Conservation (phyloP, 2,888 invertebrate species). For the Ganaspis brasiliensis region DNA sequence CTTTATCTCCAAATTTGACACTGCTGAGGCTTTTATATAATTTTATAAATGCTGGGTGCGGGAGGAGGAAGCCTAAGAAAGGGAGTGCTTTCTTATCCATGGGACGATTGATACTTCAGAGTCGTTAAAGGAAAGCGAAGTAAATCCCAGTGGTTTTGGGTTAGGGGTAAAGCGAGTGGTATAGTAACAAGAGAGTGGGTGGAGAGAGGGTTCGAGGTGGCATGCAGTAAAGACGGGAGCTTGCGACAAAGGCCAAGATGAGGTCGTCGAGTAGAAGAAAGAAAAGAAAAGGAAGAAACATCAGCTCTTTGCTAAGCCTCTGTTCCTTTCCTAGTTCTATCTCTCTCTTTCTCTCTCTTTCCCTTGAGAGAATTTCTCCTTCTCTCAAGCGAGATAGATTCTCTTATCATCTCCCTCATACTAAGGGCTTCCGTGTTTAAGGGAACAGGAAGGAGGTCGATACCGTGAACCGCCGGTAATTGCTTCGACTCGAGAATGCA, state of each 20-base stretch:
- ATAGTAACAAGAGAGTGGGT: constrained; percentile 21
- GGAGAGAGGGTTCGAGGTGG: constrained; percentile 22
- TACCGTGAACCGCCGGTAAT: constrained; percentile 68
- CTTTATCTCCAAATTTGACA: not conserved
- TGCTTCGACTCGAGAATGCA: constrained; percentile 74
- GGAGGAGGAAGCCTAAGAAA: constrained; percentile 45
- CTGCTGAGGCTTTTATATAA: not conserved
- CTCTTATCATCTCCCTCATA: constrained; percentile 52
- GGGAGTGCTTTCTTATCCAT: constrained; percentile 56
- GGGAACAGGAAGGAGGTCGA: constrained; percentile 53
- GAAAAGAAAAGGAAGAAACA: constrained; percentile 47
- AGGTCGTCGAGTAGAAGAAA: constrained; percentile 37
- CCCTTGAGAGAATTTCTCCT: constrained; percentile 33
- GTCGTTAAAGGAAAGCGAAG: constrained; percentile 60
- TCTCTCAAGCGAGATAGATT: not conserved
- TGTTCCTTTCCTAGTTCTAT: constrained; percentile 19
- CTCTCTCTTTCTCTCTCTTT: constrained; percentile 22
- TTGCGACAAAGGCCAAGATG: constrained; percentile 57
- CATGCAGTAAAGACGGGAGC: constrained; percentile 51
- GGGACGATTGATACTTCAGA: constrained; percentile 60
- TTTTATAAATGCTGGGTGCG: constrained; percentile 18
- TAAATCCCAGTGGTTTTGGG: constrained; percentile 46
- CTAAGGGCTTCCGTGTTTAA: constrained; percentile 55
- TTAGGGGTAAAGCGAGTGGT: constrained; percentile 37
- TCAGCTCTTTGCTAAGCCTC: constrained; percentile 36